These are phyloP conservation scores for Grantiella picta DNA, from an alignment of 2,113 vertebrate species.

Conservation along the genomic window DNA sequence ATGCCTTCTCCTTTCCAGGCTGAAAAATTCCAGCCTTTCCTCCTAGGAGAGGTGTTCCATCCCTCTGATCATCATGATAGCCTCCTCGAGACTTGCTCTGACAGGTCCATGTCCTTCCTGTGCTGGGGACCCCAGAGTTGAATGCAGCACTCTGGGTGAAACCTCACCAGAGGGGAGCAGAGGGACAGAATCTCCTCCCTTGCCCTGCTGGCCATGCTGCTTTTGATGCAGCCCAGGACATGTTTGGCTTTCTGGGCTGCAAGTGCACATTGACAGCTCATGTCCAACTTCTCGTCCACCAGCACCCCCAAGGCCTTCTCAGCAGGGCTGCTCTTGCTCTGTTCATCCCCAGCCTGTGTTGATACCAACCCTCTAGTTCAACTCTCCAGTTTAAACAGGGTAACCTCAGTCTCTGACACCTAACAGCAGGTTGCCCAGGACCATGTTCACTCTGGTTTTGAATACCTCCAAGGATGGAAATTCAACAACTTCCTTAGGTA, in stretches of 20 bases:
- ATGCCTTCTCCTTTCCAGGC: not conserved
- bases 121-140: not conserved
- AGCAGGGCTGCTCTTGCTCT: not conserved
- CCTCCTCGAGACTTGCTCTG: not conserved
- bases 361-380: not conserved
- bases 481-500: not conserved
- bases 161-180: not conserved
- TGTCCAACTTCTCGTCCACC: not conserved
- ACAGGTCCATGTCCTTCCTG: not conserved
- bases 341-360: not conserved
- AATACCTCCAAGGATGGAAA: not conserved
- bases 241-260: fast-evolving
- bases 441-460: not conserved
- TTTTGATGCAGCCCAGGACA: not conserved
- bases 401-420: too few species aligned
- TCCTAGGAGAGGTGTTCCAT: not conserved
- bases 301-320: not conserved
- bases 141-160: fast-evolving
- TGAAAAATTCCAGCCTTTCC: not conserved
- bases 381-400: not conserved
- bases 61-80: not conserved
- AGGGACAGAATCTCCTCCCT: not conserved
- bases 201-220: fast-evolving
- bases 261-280: too few species aligned
- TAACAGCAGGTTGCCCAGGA: not conserved